Evolutionary conservation across 2,113 vertebrate genomes (phyloP).

Genomic region (Chunga burmeisteri): DNA sequence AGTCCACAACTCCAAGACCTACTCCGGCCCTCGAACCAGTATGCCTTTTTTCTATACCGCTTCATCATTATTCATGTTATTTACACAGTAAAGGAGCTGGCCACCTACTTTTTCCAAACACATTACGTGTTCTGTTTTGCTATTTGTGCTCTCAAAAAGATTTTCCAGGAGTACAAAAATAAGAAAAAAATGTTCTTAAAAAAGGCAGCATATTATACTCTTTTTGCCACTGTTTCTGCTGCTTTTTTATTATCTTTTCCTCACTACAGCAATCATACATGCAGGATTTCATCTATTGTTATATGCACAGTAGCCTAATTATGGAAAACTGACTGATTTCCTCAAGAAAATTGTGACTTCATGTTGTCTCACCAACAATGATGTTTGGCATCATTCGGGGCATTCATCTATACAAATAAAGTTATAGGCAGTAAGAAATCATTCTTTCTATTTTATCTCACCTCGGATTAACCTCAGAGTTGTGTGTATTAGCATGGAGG

Average conservation of each 20-base stretch:
- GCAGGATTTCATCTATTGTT: neutral
- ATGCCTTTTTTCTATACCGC: neutral
- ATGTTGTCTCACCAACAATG: neutral
- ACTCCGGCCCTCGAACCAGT: neutral
- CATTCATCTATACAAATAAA: neutral
- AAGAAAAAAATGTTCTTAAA: neutral
- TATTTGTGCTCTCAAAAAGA: neutral
- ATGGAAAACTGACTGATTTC: neutral
- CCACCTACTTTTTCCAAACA: neutral
- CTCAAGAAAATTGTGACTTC: neutral
- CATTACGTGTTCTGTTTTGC: slow-evolving; percentile 10
- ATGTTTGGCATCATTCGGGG: neutral
- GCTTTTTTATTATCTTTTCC: neutral
- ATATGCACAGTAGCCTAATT: neutral
- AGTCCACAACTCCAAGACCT: neutral
- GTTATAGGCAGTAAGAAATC: neutral
- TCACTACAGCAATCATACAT: neutral
- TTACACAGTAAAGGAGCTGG: neutral
- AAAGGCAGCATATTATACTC: neutral
- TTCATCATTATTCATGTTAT: neutral
- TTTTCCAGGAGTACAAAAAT: neutral
- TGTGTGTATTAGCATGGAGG: neutral
- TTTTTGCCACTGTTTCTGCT: neutral
- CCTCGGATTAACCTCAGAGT: neutral
- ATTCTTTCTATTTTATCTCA: neutral